Percentiles rank a stretch among this genome's conserved stretches.
These are phyloP conservation scores for Dolichallabes microphthalmus DNA, from an alignment of 2,113 vertebrate species.

Conservation along the genomic window DNA sequence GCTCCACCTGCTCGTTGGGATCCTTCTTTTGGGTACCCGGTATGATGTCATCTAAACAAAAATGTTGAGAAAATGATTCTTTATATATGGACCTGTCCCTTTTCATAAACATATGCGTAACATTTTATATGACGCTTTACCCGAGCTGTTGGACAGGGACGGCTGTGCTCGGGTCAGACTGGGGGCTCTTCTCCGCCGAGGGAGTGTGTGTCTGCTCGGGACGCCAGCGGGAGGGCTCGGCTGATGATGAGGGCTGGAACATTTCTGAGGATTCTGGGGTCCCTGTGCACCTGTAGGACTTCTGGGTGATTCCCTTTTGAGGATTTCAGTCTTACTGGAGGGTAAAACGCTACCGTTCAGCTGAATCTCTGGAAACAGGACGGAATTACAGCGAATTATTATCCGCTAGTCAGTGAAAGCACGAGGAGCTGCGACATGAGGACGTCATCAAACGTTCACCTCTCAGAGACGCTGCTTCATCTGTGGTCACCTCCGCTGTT, in stretches of 20 bases:
- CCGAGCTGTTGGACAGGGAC: constrained; percentile 67
- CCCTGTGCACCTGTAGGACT: constrained; percentile 54
- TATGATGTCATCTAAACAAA: constrained; percentile 70
- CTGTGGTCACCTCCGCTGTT: constrained; percentile 53
- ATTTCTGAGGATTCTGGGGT: constrained; percentile 60
- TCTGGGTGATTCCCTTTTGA: constrained; percentile 60
- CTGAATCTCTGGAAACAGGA: constrained; percentile 62
- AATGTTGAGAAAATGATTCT: neutral
- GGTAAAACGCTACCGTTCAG: constrained; percentile 61
- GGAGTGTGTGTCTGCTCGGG: constrained; percentile 58
- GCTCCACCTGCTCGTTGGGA: constrained; percentile 71
- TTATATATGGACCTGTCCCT: neutral
- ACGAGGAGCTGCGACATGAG: neutral
- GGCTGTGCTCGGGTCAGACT: constrained; percentile 72
- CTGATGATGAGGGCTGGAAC: constrained; percentile 68
- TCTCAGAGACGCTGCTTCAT: constrained; percentile 52
- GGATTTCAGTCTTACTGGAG: constrained; percentile 54
- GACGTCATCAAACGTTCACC: constrained; percentile 44
- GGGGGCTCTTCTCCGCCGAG: constrained; percentile 69
- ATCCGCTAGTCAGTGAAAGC: neutral
- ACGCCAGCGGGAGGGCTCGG: constrained; percentile 69
- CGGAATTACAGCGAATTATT: neutral
- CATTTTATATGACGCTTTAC: constrained; percentile 50
- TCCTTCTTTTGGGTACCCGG: constrained; percentile 69
- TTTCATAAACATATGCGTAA: neutral